phyloP scores from a whole-genome alignment of 1,140 invertebrate genomes.

The Listronotus oregonensis region DNA sequence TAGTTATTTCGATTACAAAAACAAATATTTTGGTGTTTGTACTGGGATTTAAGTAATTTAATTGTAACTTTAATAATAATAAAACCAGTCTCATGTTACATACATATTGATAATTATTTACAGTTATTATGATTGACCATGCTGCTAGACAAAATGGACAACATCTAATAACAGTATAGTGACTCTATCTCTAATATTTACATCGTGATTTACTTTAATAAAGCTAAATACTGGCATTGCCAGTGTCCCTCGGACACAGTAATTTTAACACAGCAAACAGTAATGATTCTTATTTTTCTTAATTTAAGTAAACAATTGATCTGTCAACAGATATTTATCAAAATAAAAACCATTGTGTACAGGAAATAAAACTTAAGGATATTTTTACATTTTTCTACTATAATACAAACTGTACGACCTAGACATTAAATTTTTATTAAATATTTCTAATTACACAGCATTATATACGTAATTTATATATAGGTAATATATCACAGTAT shows the following conservation, averaged over 20 bases:
- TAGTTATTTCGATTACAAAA: constrained; percentile 17
- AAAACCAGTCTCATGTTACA: constrained; percentile 51
- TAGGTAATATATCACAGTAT: constrained; percentile 56
- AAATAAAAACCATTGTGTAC: constrained; percentile 4
- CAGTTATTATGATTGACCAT: constrained; percentile 42
- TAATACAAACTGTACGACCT: constrained; percentile 40
- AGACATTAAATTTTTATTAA: constrained; percentile 37
- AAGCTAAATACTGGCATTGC: constrained; percentile 53
- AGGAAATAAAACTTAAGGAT: constrained; percentile 22
- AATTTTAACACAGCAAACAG: constrained; percentile 52
- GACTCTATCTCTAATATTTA: constrained; percentile 45
- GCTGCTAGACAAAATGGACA: constrained; percentile 49
- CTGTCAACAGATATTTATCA: constrained; percentile 8
- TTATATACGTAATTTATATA: constrained; percentile 43
- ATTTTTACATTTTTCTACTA: constrained; percentile 40
- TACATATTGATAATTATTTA: constrained; percentile 49
- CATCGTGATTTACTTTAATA: constrained; percentile 39
- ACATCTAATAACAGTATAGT: constrained; percentile 52
- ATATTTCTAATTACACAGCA: constrained; percentile 48
- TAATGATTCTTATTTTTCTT: constrained; percentile 4
- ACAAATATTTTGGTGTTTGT: constrained; percentile 36
- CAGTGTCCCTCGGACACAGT: constrained; percentile 48
- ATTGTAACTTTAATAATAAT: constrained; percentile 37
- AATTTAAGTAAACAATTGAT: constrained; percentile 14
- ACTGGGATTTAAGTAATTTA: constrained; percentile 35